These are phyloP conservation scores for Cantharis nigra DNA, from an alignment of 2,888 invertebrate species.

Conservation along the genomic window DNA sequence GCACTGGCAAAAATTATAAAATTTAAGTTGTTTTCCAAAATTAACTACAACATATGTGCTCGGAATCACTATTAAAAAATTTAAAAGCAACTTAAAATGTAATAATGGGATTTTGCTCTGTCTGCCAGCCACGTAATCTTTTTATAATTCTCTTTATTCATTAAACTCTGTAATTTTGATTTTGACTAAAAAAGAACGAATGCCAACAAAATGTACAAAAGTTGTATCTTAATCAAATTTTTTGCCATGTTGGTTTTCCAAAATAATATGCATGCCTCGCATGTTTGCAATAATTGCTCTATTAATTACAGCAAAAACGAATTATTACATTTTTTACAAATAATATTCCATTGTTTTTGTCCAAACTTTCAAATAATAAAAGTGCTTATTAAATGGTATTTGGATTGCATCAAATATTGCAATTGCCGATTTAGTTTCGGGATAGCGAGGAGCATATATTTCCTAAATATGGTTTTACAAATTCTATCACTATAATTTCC, in stretches of 20 bases:
- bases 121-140: neutral
- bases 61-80: neutral
- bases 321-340: neutral
- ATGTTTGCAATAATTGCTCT: neutral
- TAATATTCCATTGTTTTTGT: neutral
- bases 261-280: neutral
- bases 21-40: neutral
- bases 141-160: conserved; percentile 1
- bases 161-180: neutral
- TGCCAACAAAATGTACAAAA: neutral
- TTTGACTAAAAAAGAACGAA: neutral
- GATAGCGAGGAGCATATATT: conserved; percentile 4
- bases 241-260: neutral
- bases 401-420: neutral
- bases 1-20: neutral
- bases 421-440: conserved; percentile 9
- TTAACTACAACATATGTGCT: neutral
- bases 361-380: neutral
- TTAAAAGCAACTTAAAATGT: neutral
- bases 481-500: neutral
- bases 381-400: neutral
- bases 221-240: neutral
- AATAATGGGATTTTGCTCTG: neutral
- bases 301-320: neutral
- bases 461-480: neutral